A percentile compares a stretch with the other conserved stretches of the same genome.
Evolutionary conservation across 2,113 vertebrate species (phyloP).

Genomic region (Mugil cephalus): DNA sequence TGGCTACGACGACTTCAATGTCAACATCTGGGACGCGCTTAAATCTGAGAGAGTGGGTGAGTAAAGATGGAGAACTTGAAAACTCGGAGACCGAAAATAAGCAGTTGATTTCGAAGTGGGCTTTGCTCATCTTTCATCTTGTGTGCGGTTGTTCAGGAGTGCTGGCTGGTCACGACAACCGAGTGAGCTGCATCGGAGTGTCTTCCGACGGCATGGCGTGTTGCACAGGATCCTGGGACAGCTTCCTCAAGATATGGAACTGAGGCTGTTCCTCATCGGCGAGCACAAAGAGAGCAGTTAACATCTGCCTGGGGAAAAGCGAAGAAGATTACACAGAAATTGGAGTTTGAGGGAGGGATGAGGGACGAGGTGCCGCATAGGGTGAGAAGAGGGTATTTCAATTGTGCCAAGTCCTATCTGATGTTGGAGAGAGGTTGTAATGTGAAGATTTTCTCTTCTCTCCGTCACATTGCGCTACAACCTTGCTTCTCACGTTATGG

Average conservation of each 20-base stretch:
- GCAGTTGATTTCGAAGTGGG: background rate
- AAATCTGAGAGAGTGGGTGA: constrained; percentile 90
- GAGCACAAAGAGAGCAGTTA: constrained; percentile 39
- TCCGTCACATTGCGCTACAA: constrained; percentile 45
- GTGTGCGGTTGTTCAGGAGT: constrained; percentile 82
- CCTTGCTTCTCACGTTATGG: constrained; percentile 54
- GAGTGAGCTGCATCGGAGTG: constrained; percentile 97
- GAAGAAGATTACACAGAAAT: constrained; percentile 43
- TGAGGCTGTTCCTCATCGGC: constrained; percentile 67
- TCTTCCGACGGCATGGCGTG: constrained; percentile 94
- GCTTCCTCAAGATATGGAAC: constrained; percentile 99
- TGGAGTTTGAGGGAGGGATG: constrained; percentile 47
- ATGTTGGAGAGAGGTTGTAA: constrained; percentile 58
- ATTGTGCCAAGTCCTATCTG: constrained; percentile 79
- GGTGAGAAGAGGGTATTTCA: constrained; percentile 64
- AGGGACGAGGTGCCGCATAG: constrained; percentile 33
- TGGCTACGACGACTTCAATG: constrained; percentile 97
- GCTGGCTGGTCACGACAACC: constrained; percentile 96
- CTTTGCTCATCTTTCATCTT: background rate
- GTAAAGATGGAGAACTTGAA: constrained; percentile 42
- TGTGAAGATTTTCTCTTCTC: constrained; percentile 55
- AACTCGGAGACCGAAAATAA: background rate
- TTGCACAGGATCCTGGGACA: constrained; percentile 98
- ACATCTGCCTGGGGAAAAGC: constrained; percentile 33
- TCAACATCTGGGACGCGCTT: constrained; percentile 96